Conservation (phyloP, 2,113 vertebrate species). For the Hydrochoerus hydrochaeris region DNA sequence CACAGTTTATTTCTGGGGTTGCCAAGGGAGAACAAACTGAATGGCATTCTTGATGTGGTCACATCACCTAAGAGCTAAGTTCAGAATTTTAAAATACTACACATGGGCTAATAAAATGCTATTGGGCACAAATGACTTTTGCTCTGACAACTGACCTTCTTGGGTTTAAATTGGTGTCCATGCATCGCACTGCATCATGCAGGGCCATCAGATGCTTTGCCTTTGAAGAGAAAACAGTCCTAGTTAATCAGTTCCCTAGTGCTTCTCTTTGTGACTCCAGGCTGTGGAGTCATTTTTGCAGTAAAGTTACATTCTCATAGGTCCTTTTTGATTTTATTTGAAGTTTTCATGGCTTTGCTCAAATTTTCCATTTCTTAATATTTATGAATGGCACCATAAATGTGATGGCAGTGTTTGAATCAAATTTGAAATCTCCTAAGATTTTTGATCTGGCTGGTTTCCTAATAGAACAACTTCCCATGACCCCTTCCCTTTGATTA, state of each 20-base stretch:
- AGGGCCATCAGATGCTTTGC: slow-evolving; percentile 51
- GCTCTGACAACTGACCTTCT: slow-evolving; percentile 59
- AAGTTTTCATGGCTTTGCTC: slow-evolving; percentile 63
- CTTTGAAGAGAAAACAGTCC: slow-evolving; percentile 71
- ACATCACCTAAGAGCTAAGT: neutral
- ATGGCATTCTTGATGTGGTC: neutral
- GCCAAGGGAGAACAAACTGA: neutral
- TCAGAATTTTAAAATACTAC: slow-evolving; percentile 44
- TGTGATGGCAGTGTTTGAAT: slow-evolving; percentile 54
- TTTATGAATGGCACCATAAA: slow-evolving; percentile 65
- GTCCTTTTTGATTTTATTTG: slow-evolving; percentile 70
- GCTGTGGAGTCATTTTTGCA: slow-evolving; percentile 29
- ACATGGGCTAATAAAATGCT: slow-evolving; percentile 28
- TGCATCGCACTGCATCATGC: slow-evolving; percentile 1
- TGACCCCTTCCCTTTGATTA: neutral
- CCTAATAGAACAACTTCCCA: neutral
- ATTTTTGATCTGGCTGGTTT: slow-evolving; percentile 26
- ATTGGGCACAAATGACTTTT: slow-evolving; percentile 61
- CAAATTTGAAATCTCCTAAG: slow-evolving; percentile 25
- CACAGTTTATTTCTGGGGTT: neutral
- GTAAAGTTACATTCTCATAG: slow-evolving; percentile 37
- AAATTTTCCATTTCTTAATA: slow-evolving; percentile 69
- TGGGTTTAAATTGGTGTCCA: slow-evolving; percentile 69
- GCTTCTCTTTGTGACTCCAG: slow-evolving; percentile 67
- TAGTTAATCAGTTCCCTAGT: slow-evolving; percentile 71